Base-by-base conservation (phyloP, 2,888 invertebrate species). In the Lumbricus terrestris region DNA sequence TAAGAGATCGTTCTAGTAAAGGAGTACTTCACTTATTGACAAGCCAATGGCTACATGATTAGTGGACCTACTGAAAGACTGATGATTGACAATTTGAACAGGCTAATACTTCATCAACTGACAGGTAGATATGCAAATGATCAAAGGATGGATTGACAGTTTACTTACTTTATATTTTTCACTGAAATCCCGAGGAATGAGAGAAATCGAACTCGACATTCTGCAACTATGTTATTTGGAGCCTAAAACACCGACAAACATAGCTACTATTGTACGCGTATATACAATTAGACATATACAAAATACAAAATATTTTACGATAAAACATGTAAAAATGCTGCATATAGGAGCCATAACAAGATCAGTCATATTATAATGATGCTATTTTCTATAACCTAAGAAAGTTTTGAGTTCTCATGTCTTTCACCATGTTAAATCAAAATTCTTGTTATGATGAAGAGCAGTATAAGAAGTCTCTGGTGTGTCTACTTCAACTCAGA, bases 141-240 rank as follows among this genome's bases (percentile, higher is more conserved):
- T 47, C 23, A 23, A 47, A 3, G 20, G 47, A 47, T 47, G 47
- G 47, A 69, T n/a, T 69, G 69, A 69, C n/a, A 38, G 0, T 82
- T 34, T 13, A 93, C 95, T 94, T 93, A 96, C 96, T 98, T 97
- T 93, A 98, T 97, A 92, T 94, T 94, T 90, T 92, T 93, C 92
- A 93, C 92, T 88, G 98, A 98, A 95, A 99, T 98, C 93, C 99
- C 99, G 95, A 99, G 96, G 96, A 99, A 99, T 92, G 98, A 98
- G 92, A 99, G 96, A 96, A 98, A 99, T 92, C 99, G 96, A 91
- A 99, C 98, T 93, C 98, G 96, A 95, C 98, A 98, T 95, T 98
- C 98, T 91, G 97, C 97, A 93, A 98, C 96, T 90, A 97, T 93
- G 90, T 93, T 94, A 89, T 94, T 94, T 82, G 94, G 93, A 91